Percentiles rank a stretch among this genome's conserved stretches.
Conservation (phyloP, 2,888 invertebrate species). For the Habroteleia sp. region DNA sequence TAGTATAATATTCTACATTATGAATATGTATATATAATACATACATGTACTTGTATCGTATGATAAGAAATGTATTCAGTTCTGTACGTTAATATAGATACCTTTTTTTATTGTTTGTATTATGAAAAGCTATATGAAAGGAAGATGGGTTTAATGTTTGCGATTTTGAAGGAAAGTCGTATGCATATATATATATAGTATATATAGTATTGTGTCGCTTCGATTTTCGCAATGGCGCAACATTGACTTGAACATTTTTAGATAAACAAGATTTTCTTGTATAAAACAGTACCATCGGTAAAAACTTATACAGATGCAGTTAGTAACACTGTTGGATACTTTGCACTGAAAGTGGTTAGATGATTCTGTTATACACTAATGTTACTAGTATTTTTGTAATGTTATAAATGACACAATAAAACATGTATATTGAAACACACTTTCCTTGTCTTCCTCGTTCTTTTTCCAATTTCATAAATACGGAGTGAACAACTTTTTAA, state of each 20-base stretch:
- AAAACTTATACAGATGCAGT: conserved; percentile 7
- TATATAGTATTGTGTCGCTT: conserved; percentile 10
- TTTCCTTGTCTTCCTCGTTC: not conserved
- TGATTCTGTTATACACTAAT: conserved; percentile 58
- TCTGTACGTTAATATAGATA: too few species aligned
- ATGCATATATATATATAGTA: too few species aligned
- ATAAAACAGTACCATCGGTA: conserved; percentile 17
- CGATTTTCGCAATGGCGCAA: conserved; percentile 5
- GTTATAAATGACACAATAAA: conserved; percentile 60
- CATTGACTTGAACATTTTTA: not conserved
- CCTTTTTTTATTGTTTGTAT: too few species aligned
- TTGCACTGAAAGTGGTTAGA: conserved; percentile 51
- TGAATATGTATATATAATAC: too few species aligned
- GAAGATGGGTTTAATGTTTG: too few species aligned
- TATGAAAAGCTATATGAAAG: too few species aligned
- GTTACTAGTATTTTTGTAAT: conserved; percentile 69
- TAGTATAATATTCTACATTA: too few species aligned
- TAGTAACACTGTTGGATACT: conserved; percentile 58
- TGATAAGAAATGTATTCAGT: too few species aligned
- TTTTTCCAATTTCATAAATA: not conserved
- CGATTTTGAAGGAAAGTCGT: not conserved
- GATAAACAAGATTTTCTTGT: conserved; percentile 34
- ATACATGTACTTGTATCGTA: too few species aligned
- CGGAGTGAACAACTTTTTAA: not conserved
- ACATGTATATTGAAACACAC: conserved; percentile 7